Evolutionary conservation across 2,888 invertebrate species (phyloP), one percentile per base, ranked within the genome.

Genomic region (Drosophila buzzatii): DNA sequence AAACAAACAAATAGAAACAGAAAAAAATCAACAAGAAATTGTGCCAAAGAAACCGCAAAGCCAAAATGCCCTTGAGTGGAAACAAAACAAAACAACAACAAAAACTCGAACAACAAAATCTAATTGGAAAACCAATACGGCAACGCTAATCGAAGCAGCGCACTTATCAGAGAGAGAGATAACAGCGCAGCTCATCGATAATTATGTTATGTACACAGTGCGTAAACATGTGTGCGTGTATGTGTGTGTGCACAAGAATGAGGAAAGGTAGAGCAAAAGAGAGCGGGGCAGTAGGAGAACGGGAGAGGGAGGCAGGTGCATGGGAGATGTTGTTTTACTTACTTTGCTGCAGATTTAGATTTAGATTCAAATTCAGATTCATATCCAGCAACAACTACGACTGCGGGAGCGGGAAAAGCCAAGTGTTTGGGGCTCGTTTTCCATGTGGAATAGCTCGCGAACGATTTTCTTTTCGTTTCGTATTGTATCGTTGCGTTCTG

Each of bases 301-400:
- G 27, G 27, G 0, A 4, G 37, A 9, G 12, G 23, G 39, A 12
- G 53, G 33, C 12, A 16, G 16, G 62, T 12, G 53, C 18, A 18
- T 12, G 39, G 18, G 61, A 31, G 31, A 18, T 3, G 16, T 27
- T 27, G 37, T 47, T 20, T 31, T 76, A 92, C 92, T 92, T 87
- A 92, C 92, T 85, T 79, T 91, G 91, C 68, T 92, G 91, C 73
- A 91, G 85, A 79, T 91, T 92, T 63, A 92, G 85, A 84, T 92
- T 92, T 61, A 92, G 82, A 73, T 77, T 81, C 66, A 78, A 71
- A 73, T 77, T 81, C 68, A 78, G 76, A 76, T 83, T 80, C 86
- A 83, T 82, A 77, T 53, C 76, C 79, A 81, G 78, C 90, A 74
- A 62, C 73, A 41, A 58, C 70, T 60, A 62, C 81, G 49, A 64